phyloP scores from a whole-genome alignment of 2,113 vertebrate species.

The Aepyceros melampus region DNA sequence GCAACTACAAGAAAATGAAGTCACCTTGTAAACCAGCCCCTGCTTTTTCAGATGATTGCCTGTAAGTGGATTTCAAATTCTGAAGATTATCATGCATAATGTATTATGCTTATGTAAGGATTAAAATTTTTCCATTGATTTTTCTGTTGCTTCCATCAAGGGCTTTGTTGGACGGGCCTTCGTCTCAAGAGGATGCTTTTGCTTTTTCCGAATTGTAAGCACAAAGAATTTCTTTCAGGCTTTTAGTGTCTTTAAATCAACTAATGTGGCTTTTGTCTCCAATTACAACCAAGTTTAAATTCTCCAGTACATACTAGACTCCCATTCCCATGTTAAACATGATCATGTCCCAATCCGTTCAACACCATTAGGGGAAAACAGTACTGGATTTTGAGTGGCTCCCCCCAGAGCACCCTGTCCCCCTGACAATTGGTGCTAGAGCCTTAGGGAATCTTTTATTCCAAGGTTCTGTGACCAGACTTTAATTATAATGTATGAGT shows the following conservation, averaged over 20 bases:
- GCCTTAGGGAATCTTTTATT: neutral
- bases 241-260: slow-evolving; percentile 34
- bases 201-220: neutral
- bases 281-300: slow-evolving; percentile 43
- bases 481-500: neutral
- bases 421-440: neutral
- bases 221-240: slow-evolving; percentile 44
- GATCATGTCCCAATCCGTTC: neutral
- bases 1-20: slow-evolving; percentile 3
- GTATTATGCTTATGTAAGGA: slow-evolving; percentile 72
- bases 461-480: neutral
- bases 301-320: neutral
- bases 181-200: slow-evolving; percentile 28
- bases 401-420: neutral
- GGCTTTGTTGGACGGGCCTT: slow-evolving; percentile 31
- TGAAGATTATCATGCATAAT: slow-evolving; percentile 78
- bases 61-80: slow-evolving; percentile 72
- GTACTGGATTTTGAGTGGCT: neutral
- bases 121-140: slow-evolving; percentile 67
- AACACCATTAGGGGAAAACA: neutral
- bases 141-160: slow-evolving; percentile 64
- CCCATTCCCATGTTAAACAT: neutral
- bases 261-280: slow-evolving; percentile 42
- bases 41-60: slow-evolving; percentile 66
- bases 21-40: slow-evolving; percentile 28